Conservation (phyloP, 2,888 invertebrate genomes). For the Galerucella nymphaeae region DNA sequence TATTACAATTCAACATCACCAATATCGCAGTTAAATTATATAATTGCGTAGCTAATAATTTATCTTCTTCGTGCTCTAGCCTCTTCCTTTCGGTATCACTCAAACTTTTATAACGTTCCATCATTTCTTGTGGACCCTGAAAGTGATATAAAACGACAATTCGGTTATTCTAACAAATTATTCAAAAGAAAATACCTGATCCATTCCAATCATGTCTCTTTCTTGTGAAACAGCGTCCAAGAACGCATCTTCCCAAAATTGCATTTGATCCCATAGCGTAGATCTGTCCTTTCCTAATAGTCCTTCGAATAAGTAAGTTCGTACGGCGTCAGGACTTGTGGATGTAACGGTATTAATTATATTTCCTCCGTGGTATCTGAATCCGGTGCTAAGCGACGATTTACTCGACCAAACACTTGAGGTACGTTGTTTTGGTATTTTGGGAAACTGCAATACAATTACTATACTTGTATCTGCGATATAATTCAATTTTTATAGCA, state of each 20-base stretch:
- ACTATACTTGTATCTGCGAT: neutral
- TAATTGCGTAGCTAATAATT: slow-evolving; percentile 92
- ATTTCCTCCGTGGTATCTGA: slow-evolving; percentile 88
- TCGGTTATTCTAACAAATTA: neutral
- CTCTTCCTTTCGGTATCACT: slow-evolving; percentile 94
- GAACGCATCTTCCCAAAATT: slow-evolving; percentile 99
- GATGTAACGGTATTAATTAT: slow-evolving; percentile 86
- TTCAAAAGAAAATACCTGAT: slow-evolving; percentile 72
- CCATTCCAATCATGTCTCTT: slow-evolving; percentile 99
- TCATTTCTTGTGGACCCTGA: slow-evolving; percentile 95
- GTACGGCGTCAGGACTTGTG: slow-evolving; percentile 89
- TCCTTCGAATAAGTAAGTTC: slow-evolving; percentile 94
- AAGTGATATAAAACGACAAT: slow-evolving; percentile 16
- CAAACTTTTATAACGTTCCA: slow-evolving; percentile 94
- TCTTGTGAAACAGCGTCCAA: slow-evolving; percentile 98
- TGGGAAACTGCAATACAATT: slow-evolving; percentile 70
- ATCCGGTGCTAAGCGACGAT: slow-evolving; percentile 87
- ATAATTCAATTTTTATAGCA: neutral
- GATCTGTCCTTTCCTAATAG: slow-evolving; percentile 84
- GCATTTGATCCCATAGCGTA: slow-evolving; percentile 97
- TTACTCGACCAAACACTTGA: slow-evolving; percentile 94
- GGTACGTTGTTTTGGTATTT: slow-evolving; percentile 80
- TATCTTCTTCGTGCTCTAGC: slow-evolving; percentile 97
- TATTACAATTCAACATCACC: slow-evolving; percentile 90
- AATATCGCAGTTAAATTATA: slow-evolving; percentile 97